Evolutionary conservation across 1,140 invertebrate genomes (phyloP), one percentile per base, ranked within the genome.

Genomic region (Oreohelix idahoensis): DNA sequence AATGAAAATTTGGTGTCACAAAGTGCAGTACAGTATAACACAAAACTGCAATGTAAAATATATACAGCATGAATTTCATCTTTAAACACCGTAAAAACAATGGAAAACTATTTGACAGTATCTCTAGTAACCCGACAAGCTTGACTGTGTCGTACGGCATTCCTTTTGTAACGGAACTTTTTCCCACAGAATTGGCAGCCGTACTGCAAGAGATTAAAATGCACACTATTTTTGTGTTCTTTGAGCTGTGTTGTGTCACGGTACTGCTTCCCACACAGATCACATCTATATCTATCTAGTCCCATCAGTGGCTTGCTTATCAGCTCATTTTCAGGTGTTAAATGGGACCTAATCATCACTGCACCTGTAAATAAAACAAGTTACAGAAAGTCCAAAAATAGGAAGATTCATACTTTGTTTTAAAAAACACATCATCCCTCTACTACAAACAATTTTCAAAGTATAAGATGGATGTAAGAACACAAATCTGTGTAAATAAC

Each of bases 181-280:
- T 75, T 75, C 15, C 69, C 69, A 70, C 69, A 70, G 23, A 35
- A 70, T 20, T 70, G 32, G 32, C 69, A 70, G 36, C 11, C 29
- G 32, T 70, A 70, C 69, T 36, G 69, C 29, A 70, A 20, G 29
- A 70, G 10, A 70, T 70, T 70, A 15, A 70, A 70, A 70, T 70
- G 69, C 15, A 70, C 69, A 35, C 69, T 70, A n/a, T 70, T 70
- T 35, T 70, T 70, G n/a, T 70, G 69, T 35, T 70, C 69, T 70
- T 35, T 38, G 32, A 70, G 36, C 10, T 70, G 69, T 70, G 69
- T 70, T 70, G 11, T 70, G 69, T 70, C 69, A 5, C 69, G 29
- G 69, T n/a, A 70, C 69, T 38, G 69, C 69, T 70, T 70, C 36
- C 29, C 11, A 38, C 69, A 70, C 15, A 35, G 29, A 38, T 70